Evolutionary conservation across 2,888 invertebrate species (phyloP).

Genomic region (Terebella lapidaria): DNA sequence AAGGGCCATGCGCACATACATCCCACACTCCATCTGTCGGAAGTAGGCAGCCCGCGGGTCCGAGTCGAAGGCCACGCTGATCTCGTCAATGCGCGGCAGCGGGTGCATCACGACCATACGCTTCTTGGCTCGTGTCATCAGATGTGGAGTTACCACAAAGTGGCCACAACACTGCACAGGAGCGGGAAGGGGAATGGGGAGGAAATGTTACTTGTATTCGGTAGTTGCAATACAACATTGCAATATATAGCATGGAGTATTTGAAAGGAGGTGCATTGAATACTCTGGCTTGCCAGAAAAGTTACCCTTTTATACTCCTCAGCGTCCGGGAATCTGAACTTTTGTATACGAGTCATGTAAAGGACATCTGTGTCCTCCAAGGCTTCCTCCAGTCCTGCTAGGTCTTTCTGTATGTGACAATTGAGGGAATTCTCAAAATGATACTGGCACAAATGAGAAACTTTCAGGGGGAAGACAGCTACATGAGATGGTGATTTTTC

Average conservation of each 20-base stretch:
- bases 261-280: no score
- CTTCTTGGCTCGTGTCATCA: slow-evolving; percentile 90
- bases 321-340: slow-evolving; percentile 78
- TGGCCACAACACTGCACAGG: slow-evolving; percentile 74
- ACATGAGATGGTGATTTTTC: no score
- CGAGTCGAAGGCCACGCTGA: slow-evolving; percentile 88
- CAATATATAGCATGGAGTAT: no score
- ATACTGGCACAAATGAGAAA: no score
- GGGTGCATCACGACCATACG: slow-evolving; percentile 98
- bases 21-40: slow-evolving; percentile 94
- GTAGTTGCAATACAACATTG: no score
- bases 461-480: no score
- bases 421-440: no score
- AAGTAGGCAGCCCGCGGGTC: slow-evolving; percentile 98
- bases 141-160: slow-evolving; percentile 80
- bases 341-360: slow-evolving; percentile 97
- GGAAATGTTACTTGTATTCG: no score
- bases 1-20: slow-evolving; percentile 97
- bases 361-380: slow-evolving; percentile 91
- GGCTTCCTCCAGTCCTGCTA: slow-evolving; percentile 69
- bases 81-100: slow-evolving; percentile 88
- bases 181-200: no score
- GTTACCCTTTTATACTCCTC: slow-evolving; percentile 83
- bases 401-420: slow-evolving; percentile 40
- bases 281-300: no score